These are phyloP conservation scores for Ataeniobius toweri DNA, from an alignment of 2,797 vertebrate genomes.

Conservation along the genomic window DNA sequence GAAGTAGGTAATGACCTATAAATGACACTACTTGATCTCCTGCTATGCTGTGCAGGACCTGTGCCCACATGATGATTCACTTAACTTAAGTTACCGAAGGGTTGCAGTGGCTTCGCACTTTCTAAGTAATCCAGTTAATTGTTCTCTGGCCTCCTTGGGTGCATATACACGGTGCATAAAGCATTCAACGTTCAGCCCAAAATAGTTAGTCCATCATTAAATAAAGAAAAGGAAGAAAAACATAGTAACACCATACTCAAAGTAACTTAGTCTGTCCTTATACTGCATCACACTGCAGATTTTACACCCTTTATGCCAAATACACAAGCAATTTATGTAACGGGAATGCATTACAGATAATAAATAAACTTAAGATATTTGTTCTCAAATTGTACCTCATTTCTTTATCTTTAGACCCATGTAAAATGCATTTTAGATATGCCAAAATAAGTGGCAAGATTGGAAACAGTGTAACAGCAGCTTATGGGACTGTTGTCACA, in stretches of 20 bases:
- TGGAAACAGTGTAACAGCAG: not conserved
- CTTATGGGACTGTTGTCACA: not conserved
- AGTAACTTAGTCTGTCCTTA: not conserved
- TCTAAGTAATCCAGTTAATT: not conserved
- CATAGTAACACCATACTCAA: too few relatives aligned
- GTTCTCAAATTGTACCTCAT: not conserved
- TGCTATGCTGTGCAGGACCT: not conserved
- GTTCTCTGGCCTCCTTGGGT: not conserved
- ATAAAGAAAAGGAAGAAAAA: not conserved
- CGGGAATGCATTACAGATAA: not conserved
- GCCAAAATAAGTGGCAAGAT: not conserved
- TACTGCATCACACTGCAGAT: not conserved
- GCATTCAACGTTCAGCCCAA: not conserved
- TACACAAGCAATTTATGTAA: not conserved
- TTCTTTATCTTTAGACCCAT: not conserved
- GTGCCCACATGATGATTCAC: not conserved
- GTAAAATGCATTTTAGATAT: not conserved
- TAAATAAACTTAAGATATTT: not conserved
- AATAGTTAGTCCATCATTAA: not conserved
- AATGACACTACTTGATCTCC: not conserved
- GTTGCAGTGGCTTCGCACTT: not conserved
- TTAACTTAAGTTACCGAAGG: not conserved
- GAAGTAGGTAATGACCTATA: not conserved
- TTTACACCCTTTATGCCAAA: not conserved
- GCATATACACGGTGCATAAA: not conserved